Evolutionary conservation across 2,888 invertebrate species (phyloP).

Genomic region (Gari tellinella): DNA sequence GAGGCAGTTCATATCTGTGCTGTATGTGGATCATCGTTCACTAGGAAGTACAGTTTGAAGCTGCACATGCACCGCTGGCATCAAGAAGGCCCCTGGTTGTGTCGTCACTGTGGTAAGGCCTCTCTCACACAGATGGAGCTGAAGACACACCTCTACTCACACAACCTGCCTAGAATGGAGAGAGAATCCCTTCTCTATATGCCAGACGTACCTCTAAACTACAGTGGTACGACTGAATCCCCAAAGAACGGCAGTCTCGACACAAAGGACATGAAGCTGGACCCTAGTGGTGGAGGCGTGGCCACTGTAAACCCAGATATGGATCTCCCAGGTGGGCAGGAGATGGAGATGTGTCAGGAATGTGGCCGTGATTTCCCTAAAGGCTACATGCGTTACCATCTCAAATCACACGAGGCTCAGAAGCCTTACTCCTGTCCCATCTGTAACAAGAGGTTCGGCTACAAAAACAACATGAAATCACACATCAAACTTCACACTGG

Average conservation of each 20-base stretch:
- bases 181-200: conserved; percentile 68
- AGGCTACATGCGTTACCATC: conserved; percentile 77
- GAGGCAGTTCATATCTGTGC: conserved; percentile 63
- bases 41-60: conserved; percentile 70
- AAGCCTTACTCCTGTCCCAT: conserved; percentile 80
- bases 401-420: conserved; percentile 77
- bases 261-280: conserved; percentile 36
- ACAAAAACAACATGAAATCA: conserved; percentile 81
- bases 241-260: conserved; percentile 26
- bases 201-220: conserved; percentile 51
- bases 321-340: conserved; percentile 49
- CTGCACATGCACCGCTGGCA: conserved; percentile 72
- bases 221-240: conserved; percentile 20
- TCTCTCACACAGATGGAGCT: conserved; percentile 66
- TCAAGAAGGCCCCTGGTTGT: conserved; percentile 73
- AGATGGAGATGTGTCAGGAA: conserved; percentile 75
- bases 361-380: conserved; percentile 77
- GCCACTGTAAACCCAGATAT: conserved; percentile 14
- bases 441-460: conserved; percentile 79
- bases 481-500: conserved; percentile 80
- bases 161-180: conserved; percentile 68
- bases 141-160: conserved; percentile 69
- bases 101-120: conserved; percentile 73
- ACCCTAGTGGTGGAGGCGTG: conserved; percentile 7
- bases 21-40: conserved; percentile 72